These are phyloP conservation scores for Peromyscus maniculatus DNA, from an alignment of 2,113 vertebrate species.

Conservation along the genomic window DNA sequence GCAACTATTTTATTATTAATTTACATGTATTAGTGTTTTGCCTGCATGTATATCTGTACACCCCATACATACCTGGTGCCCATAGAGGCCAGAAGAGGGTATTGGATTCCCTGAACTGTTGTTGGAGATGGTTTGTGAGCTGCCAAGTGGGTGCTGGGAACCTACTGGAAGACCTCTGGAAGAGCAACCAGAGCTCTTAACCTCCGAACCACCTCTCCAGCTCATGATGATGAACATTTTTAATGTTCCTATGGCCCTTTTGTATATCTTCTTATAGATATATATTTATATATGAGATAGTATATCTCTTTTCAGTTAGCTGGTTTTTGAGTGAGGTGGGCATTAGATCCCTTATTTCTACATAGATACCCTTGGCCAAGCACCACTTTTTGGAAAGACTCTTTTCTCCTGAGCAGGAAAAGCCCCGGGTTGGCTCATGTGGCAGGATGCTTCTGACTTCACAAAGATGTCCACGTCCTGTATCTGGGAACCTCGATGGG, in stretches of 20 bases:
- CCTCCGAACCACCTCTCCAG: neutral
- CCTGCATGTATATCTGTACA: neutral
- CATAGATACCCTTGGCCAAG: neutral
- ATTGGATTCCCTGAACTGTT: neutral
- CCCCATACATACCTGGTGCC: neutral
- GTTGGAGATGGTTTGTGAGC: neutral
- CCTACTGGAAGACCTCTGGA: no score
- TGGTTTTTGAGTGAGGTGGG: neutral
- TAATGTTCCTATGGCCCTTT: neutral
- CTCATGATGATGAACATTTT: neutral
- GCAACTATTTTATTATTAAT: neutral
- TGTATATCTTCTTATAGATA: neutral
- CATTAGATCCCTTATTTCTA: neutral
- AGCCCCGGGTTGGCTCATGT: neutral
- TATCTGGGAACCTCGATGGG: neutral
- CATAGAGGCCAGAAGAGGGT: neutral
- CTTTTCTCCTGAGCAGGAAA: neutral
- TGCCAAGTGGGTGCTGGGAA: neutral
- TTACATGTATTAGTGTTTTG: neutral
- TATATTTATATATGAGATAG: no score
- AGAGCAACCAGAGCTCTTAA: neutral
- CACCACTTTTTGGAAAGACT: neutral
- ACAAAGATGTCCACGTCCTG: neutral
- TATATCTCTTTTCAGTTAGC: neutral
- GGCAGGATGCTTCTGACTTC: neutral